These are phyloP conservation scores for Pituophis catenifer DNA, from an alignment of 2,113 vertebrate species.

Conservation along the genomic window DNA sequence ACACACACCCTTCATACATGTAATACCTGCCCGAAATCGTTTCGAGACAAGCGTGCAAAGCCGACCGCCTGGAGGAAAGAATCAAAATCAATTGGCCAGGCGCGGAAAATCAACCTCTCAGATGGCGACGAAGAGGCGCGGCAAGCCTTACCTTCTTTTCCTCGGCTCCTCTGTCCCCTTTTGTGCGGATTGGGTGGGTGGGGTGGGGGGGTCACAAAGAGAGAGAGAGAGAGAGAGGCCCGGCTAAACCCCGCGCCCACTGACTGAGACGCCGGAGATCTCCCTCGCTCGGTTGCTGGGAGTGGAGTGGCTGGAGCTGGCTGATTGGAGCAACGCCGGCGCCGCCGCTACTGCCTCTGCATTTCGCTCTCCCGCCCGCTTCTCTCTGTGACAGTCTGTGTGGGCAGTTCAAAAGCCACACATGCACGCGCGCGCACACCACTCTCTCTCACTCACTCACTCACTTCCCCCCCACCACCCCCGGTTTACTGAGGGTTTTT, in stretches of 20 bases:
- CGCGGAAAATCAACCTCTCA: neutral
- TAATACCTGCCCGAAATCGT: neutral
- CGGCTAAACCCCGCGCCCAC: conserved; percentile 51
- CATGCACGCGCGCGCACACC: conserved; percentile 11
- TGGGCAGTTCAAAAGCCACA: conserved; percentile 65
- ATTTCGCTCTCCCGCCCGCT: conserved; percentile 71
- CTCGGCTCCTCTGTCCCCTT: conserved; percentile 47
- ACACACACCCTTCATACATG: too few species aligned
- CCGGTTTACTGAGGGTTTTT: neutral
- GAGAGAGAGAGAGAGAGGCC: conserved; percentile 39
- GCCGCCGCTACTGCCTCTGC: conserved; percentile 75
- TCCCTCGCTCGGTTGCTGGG: conserved; percentile 64
- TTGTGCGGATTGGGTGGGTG: neutral
- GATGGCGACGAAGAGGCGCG: conserved; percentile 21
- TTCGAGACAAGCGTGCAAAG: neutral
- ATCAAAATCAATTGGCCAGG: neutral
- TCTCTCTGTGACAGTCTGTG: conserved; percentile 60
- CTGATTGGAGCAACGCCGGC: conserved; percentile 72
- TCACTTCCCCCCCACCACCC: neutral
- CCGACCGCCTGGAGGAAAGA: neutral
- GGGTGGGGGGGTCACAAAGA: conserved; percentile 36
- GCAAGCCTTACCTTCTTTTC: conserved; percentile 58
- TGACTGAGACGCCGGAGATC: conserved; percentile 44
- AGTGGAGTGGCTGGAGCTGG: conserved; percentile 64
- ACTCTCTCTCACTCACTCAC: neutral